These are phyloP conservation scores for Ophion obscuratus DNA, from an alignment of 2,888 invertebrate species.

Conservation along the genomic window DNA sequence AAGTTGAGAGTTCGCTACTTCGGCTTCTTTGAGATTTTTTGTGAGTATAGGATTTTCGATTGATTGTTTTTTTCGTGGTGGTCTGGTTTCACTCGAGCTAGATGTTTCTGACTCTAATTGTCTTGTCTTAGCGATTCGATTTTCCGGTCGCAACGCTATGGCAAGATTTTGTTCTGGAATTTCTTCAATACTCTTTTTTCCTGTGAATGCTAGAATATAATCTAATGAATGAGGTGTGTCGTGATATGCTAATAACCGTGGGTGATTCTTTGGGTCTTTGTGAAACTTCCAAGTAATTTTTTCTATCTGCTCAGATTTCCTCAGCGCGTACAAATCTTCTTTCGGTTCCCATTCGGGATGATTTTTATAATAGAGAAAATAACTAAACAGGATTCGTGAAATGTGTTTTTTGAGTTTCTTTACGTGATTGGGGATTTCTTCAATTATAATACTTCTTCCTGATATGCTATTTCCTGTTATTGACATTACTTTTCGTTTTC, in stretches of 20 bases:
- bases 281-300: too few species aligned
- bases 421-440: constrained; percentile 46
- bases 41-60: constrained; percentile 34
- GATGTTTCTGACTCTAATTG: constrained; percentile 42
- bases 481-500: constrained; percentile 41
- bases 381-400: too few species aligned
- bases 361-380: too few species aligned
- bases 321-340: too few species aligned
- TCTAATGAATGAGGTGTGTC: too few species aligned
- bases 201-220: too few species aligned
- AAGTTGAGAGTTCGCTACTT: neutral
- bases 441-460: constrained; percentile 43
- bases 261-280: too few species aligned
- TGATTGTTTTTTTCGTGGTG: constrained; percentile 43
- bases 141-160: constrained; percentile 37
- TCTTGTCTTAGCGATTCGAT: constrained; percentile 17
- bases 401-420: neutral
- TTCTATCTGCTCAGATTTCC: too few species aligned
- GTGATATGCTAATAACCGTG: too few species aligned
- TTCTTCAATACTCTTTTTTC: too few species aligned
- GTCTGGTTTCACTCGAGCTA: constrained; percentile 24
- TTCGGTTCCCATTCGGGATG: too few species aligned
- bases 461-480: constrained; percentile 29
- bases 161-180: too few species aligned
- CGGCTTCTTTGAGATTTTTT: constrained; percentile 18